Evolutionary conservation across 2,888 invertebrate species (phyloP), one percentile per base, ranked within the genome.

Genomic region (Leucoma salicis): DNA sequence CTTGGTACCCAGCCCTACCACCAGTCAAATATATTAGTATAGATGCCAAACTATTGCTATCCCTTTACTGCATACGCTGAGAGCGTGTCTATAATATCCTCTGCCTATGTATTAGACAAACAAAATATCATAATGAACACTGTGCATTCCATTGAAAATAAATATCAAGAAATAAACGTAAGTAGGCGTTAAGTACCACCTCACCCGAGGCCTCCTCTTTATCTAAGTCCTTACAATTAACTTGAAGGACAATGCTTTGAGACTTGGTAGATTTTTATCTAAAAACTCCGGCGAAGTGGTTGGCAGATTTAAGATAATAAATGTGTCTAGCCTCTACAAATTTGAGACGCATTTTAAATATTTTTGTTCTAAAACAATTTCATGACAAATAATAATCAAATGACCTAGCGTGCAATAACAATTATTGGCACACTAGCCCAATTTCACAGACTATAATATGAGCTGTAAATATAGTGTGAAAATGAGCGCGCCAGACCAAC

Each of bases 181-280:
- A 53, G 49, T 49, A 57, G 57, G 56, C 63, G 60, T 57, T 48
- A 63, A 70, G 73, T 63, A 63, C 64, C 61, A 63, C 61, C 64
- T 68, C 58, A 62, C 49, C 42, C 49, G 52, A 58, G 52, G 47
- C 58, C 56, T 18, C 53, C 49, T 62, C 70, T 72, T 72, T 70
- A 69, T 68, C 50, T 55, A 65, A 67, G 60, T 64, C 64, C 73
- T 66, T 55, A 70, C 73, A 72, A 72, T 72, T 72, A 72, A 70
- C 63, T 70, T 70, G 67, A 65, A 72, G 71, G 63, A 63, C 70
- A 45, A 50, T 52, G 49, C 49, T 66, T 65, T 57, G 57, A 66
- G 65, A 63, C 59, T 66, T 56, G 39, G 46, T 56, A 52, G 70
- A 70, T 72, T 70, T 70, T 70, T 70, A 70, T 72, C 71, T 63